Evolutionary conservation across 2,888 invertebrate species (phyloP).

Genomic region (Lithosia quadra): DNA sequence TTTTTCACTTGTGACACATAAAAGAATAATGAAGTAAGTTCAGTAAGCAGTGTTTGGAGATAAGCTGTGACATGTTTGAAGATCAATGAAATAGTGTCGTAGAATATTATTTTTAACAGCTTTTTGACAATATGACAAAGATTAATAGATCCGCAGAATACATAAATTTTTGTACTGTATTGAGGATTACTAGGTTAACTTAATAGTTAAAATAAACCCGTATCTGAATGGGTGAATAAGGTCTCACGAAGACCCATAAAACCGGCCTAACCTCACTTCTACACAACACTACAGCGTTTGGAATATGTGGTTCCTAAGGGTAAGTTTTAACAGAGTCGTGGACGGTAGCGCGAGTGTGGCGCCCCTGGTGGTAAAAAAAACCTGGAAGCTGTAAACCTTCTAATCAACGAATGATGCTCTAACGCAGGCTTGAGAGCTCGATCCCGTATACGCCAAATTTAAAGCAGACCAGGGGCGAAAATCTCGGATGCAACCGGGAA

Average conservation of each 20-base stretch:
- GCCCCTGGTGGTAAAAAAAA: no score
- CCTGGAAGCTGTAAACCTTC: no score
- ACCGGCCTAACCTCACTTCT: no score
- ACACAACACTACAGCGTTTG: no score
- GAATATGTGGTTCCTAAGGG: no score
- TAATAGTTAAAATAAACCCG: no score
- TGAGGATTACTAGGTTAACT: no score
- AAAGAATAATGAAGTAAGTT: slow-evolving; percentile 60
- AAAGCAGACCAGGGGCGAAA: background rate
- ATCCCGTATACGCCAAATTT: background rate
- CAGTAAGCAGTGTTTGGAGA: slow-evolving; percentile 47
- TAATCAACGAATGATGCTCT: no score
- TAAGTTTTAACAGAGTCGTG: no score
- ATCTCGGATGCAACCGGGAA: background rate
- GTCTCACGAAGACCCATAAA: no score
- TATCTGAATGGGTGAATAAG: no score
- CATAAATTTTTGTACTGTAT: background rate
- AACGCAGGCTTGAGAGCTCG: background rate
- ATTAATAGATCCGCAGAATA: slow-evolving; percentile 4
- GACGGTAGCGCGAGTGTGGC: no score
- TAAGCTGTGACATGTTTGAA: slow-evolving; percentile 37
- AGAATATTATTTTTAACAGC: slow-evolving; percentile 10
- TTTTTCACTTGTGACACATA: slow-evolving; percentile 63
- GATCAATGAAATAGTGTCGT: slow-evolving; percentile 20
- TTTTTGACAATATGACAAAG: slow-evolving; percentile 8